Conservation (phyloP, 2,113 vertebrate species). For the Sclerurus mexicanus region DNA sequence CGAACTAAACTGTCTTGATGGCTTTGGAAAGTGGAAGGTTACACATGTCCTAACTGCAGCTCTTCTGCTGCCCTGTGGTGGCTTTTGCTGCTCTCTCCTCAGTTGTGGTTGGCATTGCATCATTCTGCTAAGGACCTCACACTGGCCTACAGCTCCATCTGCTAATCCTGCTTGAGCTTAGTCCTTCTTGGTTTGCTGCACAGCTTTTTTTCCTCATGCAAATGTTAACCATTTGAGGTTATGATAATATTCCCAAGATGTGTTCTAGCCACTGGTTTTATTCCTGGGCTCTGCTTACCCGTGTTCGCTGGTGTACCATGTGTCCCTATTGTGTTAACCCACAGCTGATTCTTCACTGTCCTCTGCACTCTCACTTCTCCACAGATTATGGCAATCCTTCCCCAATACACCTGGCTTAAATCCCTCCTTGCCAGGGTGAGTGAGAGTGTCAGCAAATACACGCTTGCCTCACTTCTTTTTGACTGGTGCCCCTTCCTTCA, state of each 20-base stretch:
- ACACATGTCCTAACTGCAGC: not conserved
- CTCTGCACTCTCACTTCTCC: not conserved
- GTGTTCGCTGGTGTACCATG: not conserved
- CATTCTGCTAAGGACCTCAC: not conserved
- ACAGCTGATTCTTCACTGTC: not conserved
- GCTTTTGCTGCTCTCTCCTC: not conserved
- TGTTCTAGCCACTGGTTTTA: not conserved
- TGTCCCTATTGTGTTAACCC: not conserved
- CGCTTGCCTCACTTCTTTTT: not conserved
- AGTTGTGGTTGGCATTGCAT: not conserved
- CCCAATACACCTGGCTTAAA: accelerated
- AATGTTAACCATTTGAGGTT: not conserved
- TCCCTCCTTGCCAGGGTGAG: not conserved
- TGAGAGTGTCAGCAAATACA: not conserved
- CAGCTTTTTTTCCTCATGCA: not conserved
- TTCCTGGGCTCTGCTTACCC: not conserved
- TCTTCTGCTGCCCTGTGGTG: not conserved
- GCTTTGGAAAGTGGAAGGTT: not conserved
- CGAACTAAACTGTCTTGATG: not conserved
- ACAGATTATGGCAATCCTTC: not conserved
- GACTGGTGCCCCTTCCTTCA: not conserved
- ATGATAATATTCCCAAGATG: not conserved
- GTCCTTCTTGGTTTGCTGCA: not conserved
- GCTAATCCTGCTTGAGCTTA: not conserved
- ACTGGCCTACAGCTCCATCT: not conserved